A percentile compares a stretch with the other conserved stretches of the same genome.
Evolutionary conservation across 2,797 vertebrate genomes (phyloP).

Genomic region (Malacoraja senta): DNA sequence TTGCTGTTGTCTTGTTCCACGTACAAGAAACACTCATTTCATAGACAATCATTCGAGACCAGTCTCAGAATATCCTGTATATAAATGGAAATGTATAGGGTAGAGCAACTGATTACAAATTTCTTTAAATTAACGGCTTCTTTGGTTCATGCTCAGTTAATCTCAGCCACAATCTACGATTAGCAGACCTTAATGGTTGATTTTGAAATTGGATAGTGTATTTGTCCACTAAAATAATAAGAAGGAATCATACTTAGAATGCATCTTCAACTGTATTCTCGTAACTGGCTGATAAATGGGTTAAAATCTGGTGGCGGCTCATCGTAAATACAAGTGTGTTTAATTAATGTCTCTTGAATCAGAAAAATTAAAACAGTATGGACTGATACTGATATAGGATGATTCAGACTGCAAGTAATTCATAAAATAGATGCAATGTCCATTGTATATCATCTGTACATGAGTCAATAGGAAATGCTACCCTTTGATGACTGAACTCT

Average conservation of each 20-base stretch:
- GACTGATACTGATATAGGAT: conserved; percentile 23
- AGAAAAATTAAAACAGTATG: conserved; percentile 33
- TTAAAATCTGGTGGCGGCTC: conserved; percentile 24
- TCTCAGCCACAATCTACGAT: not conserved
- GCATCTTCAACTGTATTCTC: not conserved
- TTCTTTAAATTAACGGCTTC: not conserved
- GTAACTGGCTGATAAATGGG: not conserved
- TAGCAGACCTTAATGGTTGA: not conserved
- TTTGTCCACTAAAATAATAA: not conserved
- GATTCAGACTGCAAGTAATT: conserved; percentile 33
- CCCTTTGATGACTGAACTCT: conserved; percentile 31
- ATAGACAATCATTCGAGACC: not conserved
- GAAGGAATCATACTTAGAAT: not conserved
- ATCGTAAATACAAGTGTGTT: conserved; percentile 30
- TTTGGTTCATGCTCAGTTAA: not conserved
- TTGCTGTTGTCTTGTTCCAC: too few species aligned
- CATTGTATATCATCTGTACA: conserved; percentile 27
- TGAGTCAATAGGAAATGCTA: conserved; percentile 37
- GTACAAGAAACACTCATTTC: not conserved
- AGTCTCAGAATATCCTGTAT: not conserved
- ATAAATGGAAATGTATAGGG: not conserved
- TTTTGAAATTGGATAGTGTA: not conserved
- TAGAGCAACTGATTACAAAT: not conserved
- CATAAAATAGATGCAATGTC: conserved; percentile 27
- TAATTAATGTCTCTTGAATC: conserved; percentile 36